Percentiles rank a stretch among this genome's conserved stretches.
These are phyloP conservation scores for Tringa solitaria DNA, from an alignment of 2,113 vertebrate species.

Conservation along the genomic window DNA sequence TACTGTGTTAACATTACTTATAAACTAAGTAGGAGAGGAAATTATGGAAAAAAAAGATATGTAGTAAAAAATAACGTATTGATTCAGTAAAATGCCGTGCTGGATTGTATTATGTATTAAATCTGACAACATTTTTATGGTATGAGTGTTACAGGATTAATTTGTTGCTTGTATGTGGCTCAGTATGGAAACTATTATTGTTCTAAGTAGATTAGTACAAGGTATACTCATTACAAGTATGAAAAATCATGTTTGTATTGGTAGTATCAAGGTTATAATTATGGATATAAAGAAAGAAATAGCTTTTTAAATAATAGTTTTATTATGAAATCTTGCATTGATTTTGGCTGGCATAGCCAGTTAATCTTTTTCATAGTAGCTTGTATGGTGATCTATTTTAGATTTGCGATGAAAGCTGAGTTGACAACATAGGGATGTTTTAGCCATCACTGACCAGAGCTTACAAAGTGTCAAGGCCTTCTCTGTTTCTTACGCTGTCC, in stretches of 20 bases:
- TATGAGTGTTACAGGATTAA: neutral
- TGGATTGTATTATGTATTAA: neutral
- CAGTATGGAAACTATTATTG: neutral
- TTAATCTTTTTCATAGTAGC: neutral
- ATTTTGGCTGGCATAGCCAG: neutral
- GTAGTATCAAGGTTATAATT: neutral
- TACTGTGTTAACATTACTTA: neutral
- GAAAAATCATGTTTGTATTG: neutral
- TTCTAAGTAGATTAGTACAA: neutral
- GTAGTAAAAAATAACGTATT: neutral
- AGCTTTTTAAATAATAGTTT: neutral
- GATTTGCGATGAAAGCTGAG: neutral
- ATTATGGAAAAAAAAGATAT: neutral
- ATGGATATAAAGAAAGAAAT: neutral
- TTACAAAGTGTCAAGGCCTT: neutral
- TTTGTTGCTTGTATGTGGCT: neutral
- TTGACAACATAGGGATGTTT: neutral
- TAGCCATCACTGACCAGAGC: neutral
- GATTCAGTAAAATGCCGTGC: neutral
- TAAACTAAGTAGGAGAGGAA: neutral
- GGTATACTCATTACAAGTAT: neutral
- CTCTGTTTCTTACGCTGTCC: neutral
- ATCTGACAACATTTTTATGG: neutral
- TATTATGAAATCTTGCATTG: neutral
- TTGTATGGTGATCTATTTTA: neutral